Evolutionary conservation across 1,140 invertebrate species (phyloP).

Genomic region (Ericerus pela): DNA sequence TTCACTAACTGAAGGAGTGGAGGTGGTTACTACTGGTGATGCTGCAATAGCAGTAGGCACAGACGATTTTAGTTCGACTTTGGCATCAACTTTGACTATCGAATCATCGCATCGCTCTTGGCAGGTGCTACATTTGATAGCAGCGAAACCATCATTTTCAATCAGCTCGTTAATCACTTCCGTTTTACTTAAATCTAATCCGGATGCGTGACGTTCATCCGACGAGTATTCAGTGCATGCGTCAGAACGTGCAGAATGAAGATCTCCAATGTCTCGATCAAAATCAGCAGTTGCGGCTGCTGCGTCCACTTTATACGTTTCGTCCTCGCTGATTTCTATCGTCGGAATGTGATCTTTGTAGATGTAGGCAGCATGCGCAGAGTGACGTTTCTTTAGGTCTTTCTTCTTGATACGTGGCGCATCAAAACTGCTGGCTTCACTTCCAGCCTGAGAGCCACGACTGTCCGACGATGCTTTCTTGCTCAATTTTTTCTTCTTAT

Average conservation of each 20-base stretch:
- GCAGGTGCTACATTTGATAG: too few relatives aligned
- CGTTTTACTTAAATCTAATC: neutral
- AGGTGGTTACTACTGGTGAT: too few relatives aligned
- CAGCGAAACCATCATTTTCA: neutral
- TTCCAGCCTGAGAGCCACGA: slow-evolving; percentile 17
- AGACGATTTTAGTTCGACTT: too few relatives aligned
- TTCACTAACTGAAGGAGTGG: too few relatives aligned
- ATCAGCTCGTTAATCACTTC: neutral
- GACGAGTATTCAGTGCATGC: neutral
- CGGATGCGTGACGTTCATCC: neutral
- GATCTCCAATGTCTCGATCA: too few relatives aligned
- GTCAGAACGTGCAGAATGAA: neutral
- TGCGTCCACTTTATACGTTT: slow-evolving; percentile 1
- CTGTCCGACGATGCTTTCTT: slow-evolving; percentile 25
- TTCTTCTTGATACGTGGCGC: neutral
- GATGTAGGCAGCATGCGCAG: neutral
- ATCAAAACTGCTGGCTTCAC: slow-evolving; percentile 1
- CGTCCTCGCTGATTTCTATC: slow-evolving; percentile 3
- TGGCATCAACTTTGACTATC: too few relatives aligned
- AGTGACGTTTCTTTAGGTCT: neutral
- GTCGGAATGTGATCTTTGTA: neutral
- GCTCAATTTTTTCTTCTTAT: slow-evolving; percentile 23
- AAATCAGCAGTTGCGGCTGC: neutral
- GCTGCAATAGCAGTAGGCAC: too few relatives aligned
- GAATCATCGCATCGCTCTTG: too few relatives aligned